A percentile compares a stretch with the other conserved stretches of the same genome.
These are phyloP conservation scores for Neocrepidodera transversa DNA, from an alignment of 2,888 invertebrate species.

Conservation along the genomic window DNA sequence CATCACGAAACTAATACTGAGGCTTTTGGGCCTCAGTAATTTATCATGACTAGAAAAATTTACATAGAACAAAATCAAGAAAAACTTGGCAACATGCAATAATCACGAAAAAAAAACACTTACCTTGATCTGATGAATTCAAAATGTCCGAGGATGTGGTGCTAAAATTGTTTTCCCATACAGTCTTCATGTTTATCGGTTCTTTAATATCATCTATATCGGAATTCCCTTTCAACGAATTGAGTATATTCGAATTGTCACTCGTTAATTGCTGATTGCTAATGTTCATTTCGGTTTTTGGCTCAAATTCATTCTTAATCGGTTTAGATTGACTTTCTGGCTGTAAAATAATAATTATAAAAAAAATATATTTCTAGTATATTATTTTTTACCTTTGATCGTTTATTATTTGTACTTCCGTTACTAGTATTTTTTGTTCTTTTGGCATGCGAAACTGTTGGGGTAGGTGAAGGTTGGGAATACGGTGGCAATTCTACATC, in stretches of 20 bases:
- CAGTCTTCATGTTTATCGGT: constrained; percentile 33
- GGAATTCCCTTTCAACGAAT: constrained; percentile 18
- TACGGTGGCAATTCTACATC: constrained; percentile 47
- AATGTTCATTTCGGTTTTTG: constrained; percentile 39
- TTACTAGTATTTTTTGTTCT: constrained; percentile 44
- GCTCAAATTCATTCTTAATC: constrained; percentile 38
- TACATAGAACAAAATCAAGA: too few species aligned
- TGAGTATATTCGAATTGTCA: constrained; percentile 22
- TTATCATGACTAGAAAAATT: too few species aligned
- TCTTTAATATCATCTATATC: constrained; percentile 44
- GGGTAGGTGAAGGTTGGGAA: constrained; percentile 25
- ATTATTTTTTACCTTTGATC: constrained; percentile 40
- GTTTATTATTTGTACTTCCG: constrained; percentile 43
- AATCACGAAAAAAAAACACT: constrained; percentile 21
- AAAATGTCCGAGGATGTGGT: constrained; percentile 33
- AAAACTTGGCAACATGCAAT: constrained; percentile 2
- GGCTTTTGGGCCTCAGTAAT: too few species aligned
- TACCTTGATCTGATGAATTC: constrained; percentile 46
- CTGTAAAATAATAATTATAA: constrained; percentile 1
- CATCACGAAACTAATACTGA: too few species aligned
- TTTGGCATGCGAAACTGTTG: constrained; percentile 28
- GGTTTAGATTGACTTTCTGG: constrained; percentile 34
- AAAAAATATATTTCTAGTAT: background rate
- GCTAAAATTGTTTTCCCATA: constrained; percentile 41
- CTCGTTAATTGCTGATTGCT: constrained; percentile 21